Evolutionary conservation across 2,888 invertebrate genomes (phyloP), one percentile per base, ranked within the genome.

Genomic region (Allygus modestus): DNA sequence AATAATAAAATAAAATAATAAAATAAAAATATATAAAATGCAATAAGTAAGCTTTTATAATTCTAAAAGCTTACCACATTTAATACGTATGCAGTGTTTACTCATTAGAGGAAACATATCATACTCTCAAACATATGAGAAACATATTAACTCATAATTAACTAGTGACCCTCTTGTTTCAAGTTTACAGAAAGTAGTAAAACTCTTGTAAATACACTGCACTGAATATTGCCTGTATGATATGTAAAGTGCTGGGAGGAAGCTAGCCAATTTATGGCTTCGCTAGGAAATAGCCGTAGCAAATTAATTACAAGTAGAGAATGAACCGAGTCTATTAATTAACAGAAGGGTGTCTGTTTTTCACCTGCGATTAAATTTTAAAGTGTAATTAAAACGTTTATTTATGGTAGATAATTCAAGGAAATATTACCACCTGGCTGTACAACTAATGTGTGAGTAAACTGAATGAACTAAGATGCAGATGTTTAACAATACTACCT

Each of bases 271-370:
- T 77, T 77, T 77, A 77, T 77, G 46, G 46, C 28, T 28, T 46
- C 46, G 26, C 75, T 77, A 77, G 75, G 43, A 77, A 46, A 46
- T 17, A 46, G 51, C 75, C 75, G 75, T 41, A 77, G 75, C 75
- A 46, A 77, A 77, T 77, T 77, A 77, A 77, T 77, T 51, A 41
- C 75, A 77, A 46, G 75, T 46, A 46, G 46, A 46, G 41, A 77
- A 46, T 77, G 41, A 28, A 46, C 75, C 12, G 7, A 28, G 43
- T 28, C 28, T 46, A 46, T 43, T 77, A 46, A 46, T 46, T 77
- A 46, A 17, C 46, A 12, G 75, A 23, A n/a, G 51, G n/a, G 37
- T 20, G 75, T 77, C 46, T 26, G 75, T 43, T 46, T 41, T 46
- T 28, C 75, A 46, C 23, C 20, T 37, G 46, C 75, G 75, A 77